phyloP scores from a whole-genome alignment of 2,113 vertebrate genomes.

The Platycercus adscitus region DNA sequence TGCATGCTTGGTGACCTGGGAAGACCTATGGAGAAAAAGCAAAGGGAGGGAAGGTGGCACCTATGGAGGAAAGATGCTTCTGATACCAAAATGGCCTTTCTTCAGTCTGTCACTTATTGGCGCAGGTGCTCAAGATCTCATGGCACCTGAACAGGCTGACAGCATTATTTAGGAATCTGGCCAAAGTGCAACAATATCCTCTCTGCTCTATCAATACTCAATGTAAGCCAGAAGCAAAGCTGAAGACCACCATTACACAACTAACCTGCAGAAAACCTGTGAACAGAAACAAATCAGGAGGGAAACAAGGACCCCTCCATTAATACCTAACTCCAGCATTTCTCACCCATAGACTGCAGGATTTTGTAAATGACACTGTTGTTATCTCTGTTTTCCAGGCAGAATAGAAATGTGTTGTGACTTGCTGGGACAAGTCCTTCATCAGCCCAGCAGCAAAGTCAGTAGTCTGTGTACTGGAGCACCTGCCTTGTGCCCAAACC shows the following conservation, averaged over 20 bases:
- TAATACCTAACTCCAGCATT: neutral
- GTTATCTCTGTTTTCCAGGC: neutral
- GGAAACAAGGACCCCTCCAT: neutral
- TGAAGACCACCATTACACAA: neutral
- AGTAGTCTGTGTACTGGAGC: neutral
- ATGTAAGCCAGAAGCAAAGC: neutral
- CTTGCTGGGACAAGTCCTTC: neutral
- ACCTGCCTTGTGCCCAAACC: neutral
- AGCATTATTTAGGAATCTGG: neutral
- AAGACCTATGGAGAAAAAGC: neutral
- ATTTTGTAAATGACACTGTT: neutral
- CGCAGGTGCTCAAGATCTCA: neutral
- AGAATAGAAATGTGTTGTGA: neutral
- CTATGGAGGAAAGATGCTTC: neutral
- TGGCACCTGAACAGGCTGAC: fast-evolving
- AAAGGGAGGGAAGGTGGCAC: neutral
- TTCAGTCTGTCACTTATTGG: neutral
- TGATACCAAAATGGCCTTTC: neutral
- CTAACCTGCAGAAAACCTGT: neutral
- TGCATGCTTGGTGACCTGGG: neutral
- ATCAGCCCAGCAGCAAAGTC: neutral
- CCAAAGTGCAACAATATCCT: neutral
- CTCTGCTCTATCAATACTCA: neutral
- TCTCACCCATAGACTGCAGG: neutral
- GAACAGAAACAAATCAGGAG: neutral